Conservation (phyloP, 2,797 vertebrate species). For the Hylomyscus alleni region DNA sequence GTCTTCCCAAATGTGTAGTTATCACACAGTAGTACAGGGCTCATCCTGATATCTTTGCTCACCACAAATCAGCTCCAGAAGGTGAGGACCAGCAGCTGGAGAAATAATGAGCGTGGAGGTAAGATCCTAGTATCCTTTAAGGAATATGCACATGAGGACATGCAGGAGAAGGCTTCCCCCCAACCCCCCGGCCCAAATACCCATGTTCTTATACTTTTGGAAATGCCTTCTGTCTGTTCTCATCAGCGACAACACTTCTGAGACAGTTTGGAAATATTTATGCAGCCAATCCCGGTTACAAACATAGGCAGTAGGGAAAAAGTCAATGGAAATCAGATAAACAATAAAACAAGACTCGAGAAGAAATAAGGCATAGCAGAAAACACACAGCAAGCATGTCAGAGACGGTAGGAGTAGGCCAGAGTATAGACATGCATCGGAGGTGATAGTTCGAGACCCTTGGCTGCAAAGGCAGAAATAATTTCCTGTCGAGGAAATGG, state of each 20-base stretch:
- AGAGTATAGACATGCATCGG: not conserved
- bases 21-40: no score
- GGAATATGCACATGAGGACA: not conserved
- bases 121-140: not conserved
- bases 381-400: not conserved
- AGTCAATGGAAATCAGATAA: not conserved
- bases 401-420: not conserved
- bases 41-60: not conserved
- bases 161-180: not conserved
- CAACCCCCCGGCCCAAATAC: not conserved
- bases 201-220: not conserved
- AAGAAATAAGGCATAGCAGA: not conserved
- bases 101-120: not conserved
- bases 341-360: not conserved
- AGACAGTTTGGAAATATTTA: constrained; percentile 3
- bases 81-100: not conserved
- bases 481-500: not conserved
- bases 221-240: constrained; percentile 12
- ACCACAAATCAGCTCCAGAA: not conserved
- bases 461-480: not conserved
- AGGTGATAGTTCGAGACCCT: not conserved
- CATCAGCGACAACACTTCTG: constrained; percentile 4
- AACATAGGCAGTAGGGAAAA: constrained; percentile 7
- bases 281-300: not conserved
- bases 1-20: not conserved